Conservation (phyloP, 2,113 vertebrate species). For the Agapornis roseicollis region DNA sequence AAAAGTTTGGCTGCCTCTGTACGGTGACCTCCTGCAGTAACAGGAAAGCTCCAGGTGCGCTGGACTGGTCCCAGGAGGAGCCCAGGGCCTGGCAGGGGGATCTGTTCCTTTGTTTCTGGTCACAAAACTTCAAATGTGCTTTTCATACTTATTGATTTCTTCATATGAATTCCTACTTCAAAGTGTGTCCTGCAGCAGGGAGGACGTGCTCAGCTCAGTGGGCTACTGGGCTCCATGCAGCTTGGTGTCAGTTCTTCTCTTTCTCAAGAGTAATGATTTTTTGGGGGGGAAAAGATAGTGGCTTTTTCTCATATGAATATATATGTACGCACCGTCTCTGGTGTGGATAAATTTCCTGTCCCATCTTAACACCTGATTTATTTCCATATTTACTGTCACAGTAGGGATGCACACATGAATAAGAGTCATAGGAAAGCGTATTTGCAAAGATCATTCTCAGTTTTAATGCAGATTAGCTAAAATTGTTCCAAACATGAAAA, state of each 20-base stretch:
- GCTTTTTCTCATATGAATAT: background rate
- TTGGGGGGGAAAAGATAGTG: background rate
- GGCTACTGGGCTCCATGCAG: conserved; percentile 2
- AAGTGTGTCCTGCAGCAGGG: conserved; percentile 36
- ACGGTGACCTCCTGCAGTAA: background rate
- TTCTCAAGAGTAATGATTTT: background rate
- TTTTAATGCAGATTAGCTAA: conserved; percentile 68
- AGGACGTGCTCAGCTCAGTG: background rate
- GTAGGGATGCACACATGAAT: conserved; percentile 37
- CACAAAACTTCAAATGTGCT: conserved; percentile 22
- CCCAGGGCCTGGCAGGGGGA: background rate
- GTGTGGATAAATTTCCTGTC: conserved; percentile 40
- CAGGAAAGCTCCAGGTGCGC: background rate
- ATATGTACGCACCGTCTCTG: background rate
- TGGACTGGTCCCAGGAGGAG: background rate
- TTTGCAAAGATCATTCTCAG: conserved; percentile 49
- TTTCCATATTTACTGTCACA: conserved; percentile 61
- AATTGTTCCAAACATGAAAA: conserved; percentile 54
- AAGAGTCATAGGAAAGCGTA: conserved; percentile 37
- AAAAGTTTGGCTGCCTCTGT: background rate
- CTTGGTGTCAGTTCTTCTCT: background rate
- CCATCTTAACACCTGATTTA: conserved; percentile 48
- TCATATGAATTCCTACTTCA: conserved; percentile 31
- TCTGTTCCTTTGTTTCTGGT: conserved; percentile 6
- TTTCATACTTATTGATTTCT: conserved; percentile 21